These are phyloP conservation scores for Gandaritis pyraliata DNA, from an alignment of 2,888 invertebrate species.

Conservation along the genomic window DNA sequence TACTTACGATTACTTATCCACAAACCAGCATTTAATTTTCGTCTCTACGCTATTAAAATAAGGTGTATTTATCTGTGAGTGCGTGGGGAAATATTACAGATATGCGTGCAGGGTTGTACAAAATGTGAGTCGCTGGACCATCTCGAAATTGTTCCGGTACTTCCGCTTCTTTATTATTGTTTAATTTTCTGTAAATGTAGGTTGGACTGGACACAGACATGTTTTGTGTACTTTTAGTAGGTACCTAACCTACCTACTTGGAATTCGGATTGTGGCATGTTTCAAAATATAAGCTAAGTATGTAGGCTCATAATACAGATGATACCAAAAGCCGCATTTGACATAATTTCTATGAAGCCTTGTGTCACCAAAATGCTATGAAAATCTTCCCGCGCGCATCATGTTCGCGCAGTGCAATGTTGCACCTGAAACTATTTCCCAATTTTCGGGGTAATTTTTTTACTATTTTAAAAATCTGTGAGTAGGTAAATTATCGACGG, in stretches of 20 bases:
- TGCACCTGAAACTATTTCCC: too few relatives aligned
- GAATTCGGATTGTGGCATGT: neutral
- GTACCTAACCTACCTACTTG: too few relatives aligned
- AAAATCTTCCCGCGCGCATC: too few relatives aligned
- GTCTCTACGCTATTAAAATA: neutral
- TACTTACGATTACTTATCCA: conserved; percentile 6
- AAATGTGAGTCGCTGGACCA: conserved; percentile 64
- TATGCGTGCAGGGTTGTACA: conserved; percentile 42
- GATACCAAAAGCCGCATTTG: too few relatives aligned
- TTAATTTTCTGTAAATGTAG: conserved; percentile 38
- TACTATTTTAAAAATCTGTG: too few relatives aligned
- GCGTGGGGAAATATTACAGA: neutral
- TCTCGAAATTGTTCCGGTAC: conserved; percentile 64
- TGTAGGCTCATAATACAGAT: too few relatives aligned
- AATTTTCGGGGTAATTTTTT: too few relatives aligned
- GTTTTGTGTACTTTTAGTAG: conserved; percentile 3
- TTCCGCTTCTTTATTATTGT: conserved; percentile 59
- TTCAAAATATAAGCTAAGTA: neutral
- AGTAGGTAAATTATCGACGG: too few relatives aligned
- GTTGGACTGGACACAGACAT: conserved; percentile 11
- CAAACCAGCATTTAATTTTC: conserved; percentile 12
- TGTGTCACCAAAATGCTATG: too few relatives aligned
- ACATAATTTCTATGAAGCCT: too few relatives aligned
- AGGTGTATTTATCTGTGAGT: conserved; percentile 2
- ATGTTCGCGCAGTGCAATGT: too few relatives aligned